Percentiles rank a stretch among this genome's conserved stretches.
Evolutionary conservation across 2,888 invertebrate species (phyloP).

Genomic region (Drosophila austrosaltans): DNA sequence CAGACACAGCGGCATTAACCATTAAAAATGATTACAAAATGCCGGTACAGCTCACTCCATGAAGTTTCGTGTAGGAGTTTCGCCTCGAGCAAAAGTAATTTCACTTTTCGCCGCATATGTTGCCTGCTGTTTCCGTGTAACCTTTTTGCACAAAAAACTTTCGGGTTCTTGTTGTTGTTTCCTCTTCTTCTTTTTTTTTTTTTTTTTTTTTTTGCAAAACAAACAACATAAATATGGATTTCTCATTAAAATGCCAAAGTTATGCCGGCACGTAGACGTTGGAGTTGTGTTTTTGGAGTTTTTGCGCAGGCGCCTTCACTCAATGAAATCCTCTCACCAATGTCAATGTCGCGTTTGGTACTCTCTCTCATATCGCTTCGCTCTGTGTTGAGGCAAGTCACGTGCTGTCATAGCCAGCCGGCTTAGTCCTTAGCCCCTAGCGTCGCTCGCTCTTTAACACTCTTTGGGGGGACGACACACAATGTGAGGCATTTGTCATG

Average conservation of each 20-base stretch:
- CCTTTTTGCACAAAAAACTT: conserved; percentile 38
- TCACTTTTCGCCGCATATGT: conserved; percentile 74
- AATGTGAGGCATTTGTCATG: conserved; percentile 76
- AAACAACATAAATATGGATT: conserved; percentile 79
- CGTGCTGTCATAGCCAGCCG: conserved; percentile 75
- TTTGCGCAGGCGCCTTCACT: conserved; percentile 45
- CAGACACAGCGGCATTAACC: conserved; percentile 46
- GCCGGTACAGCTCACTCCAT: conserved; percentile 42
- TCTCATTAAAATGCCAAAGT: conserved; percentile 77
- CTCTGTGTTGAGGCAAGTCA: conserved; percentile 52
- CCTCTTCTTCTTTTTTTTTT: conserved; percentile 35
- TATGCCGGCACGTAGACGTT: conserved; percentile 61
- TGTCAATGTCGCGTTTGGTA: conserved; percentile 61
- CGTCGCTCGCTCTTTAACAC: conserved; percentile 55
- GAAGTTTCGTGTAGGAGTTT: conserved; percentile 9
- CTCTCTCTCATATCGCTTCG: conserved; percentile 23
- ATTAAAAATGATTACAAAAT: conserved; percentile 74
- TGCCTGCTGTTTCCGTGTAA: conserved; percentile 39
- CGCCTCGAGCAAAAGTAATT: conserved; percentile 49
- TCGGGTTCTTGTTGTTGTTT: conserved; percentile 27
- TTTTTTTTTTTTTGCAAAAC: conserved; percentile 64
- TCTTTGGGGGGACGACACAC: conserved; percentile 36
- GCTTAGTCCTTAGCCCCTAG: conserved; percentile 44
- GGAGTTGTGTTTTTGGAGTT: conserved; percentile 18
- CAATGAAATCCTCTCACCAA: conserved; percentile 48